Evolutionary conservation across 1,140 invertebrate genomes (phyloP).

Genomic region (Goniozus legneri): DNA sequence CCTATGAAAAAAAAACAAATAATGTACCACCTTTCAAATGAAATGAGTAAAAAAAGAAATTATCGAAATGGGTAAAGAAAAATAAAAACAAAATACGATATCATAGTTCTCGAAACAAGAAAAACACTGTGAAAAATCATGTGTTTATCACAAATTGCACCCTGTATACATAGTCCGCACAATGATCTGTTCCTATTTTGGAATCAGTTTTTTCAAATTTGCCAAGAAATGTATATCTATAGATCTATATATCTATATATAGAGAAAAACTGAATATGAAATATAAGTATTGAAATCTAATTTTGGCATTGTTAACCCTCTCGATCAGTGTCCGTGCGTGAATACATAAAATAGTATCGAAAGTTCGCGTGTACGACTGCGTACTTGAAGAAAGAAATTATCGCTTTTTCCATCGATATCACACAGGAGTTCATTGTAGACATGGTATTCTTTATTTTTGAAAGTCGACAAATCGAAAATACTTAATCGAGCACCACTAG

Average conservation of each 20-base stretch:
- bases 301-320: constrained; percentile 38
- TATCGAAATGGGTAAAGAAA: constrained; percentile 24
- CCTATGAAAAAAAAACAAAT: too few relatives aligned
- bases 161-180: constrained; percentile 50
- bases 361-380: too few relatives aligned
- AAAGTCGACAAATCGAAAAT: too few relatives aligned
- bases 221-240: constrained; percentile 46
- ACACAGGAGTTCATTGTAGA: too few relatives aligned
- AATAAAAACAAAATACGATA: constrained; percentile 10
- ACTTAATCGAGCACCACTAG: too few relatives aligned
- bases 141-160: constrained; percentile 26
- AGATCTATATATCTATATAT: constrained; percentile 32
- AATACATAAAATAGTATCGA: too few relatives aligned
- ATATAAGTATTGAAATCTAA: constrained; percentile 43
- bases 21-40: constrained; percentile 53
- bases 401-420: too few relatives aligned
- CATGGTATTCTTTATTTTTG: too few relatives aligned
- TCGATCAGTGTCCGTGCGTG: too few relatives aligned
- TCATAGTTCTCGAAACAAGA: neutral
- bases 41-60: constrained; percentile 41
- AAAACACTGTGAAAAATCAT: constrained; percentile 4
- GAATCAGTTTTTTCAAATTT: constrained; percentile 46
- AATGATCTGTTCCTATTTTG: constrained; percentile 50
- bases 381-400: too few relatives aligned
- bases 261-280: constrained; percentile 37